A percentile compares a stretch with the other conserved stretches of the same genome.
These are phyloP conservation scores for Hoplodrina blanda DNA, from an alignment of 2,888 invertebrate genomes.

Conservation along the genomic window DNA sequence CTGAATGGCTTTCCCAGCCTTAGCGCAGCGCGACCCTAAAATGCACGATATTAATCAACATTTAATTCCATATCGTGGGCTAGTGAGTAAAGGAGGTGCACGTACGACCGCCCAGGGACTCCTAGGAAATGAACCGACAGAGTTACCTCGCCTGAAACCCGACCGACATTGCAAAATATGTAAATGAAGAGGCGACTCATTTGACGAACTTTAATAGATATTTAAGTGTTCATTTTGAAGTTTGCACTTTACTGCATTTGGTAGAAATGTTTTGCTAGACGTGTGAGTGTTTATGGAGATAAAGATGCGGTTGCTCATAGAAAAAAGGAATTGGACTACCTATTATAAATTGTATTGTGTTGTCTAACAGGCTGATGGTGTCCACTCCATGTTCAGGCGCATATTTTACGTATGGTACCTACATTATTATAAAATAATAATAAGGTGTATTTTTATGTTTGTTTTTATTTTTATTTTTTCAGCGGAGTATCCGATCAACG, in stretches of 20 bases:
- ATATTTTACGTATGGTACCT: no score
- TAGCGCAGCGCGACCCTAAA: slow-evolving; percentile 75
- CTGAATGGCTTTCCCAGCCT: slow-evolving; percentile 76
- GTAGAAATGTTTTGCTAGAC: slow-evolving; percentile 61
- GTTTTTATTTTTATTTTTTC: neutral
- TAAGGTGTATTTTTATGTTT: no score
- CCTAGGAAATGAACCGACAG: slow-evolving; percentile 82
- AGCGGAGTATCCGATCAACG: neutral
- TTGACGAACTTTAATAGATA: slow-evolving; percentile 88
- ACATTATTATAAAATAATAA: no score
- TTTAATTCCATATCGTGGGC: slow-evolving; percentile 85
- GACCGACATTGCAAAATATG: slow-evolving; percentile 84
- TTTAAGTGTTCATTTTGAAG: slow-evolving; percentile 87
- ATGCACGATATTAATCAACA: slow-evolving; percentile 86
- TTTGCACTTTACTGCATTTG: slow-evolving; percentile 78
- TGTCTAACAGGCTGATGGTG: no score
- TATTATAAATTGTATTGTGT: no score
- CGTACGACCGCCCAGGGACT: slow-evolving; percentile 83
- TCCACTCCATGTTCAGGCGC: no score
- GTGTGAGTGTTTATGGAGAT: neutral
- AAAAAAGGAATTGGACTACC: neutral
- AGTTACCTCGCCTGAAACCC: slow-evolving; percentile 79
- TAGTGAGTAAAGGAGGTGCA: slow-evolving; percentile 74
- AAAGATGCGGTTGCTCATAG: neutral
- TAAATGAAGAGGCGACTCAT: slow-evolving; percentile 86